Conservation (phyloP, 2,888 invertebrate genomes). For the Pardosa pseudoannulata region DNA sequence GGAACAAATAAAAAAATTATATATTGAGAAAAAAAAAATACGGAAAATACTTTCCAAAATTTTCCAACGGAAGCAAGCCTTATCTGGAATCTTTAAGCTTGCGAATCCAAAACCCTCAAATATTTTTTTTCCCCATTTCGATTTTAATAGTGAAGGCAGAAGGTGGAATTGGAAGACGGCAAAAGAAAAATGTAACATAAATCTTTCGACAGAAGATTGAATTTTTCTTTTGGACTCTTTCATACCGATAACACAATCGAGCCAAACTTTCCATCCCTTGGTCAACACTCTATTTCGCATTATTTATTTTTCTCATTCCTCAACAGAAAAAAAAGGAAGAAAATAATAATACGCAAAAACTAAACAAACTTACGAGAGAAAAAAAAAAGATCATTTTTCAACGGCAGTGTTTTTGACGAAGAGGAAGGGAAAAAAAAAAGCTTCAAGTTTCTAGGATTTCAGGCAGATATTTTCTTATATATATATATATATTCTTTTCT, state of each 20-base stretch:
- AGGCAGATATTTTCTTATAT: constrained; percentile 36
- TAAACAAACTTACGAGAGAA: constrained; percentile 14
- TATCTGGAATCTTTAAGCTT: constrained; percentile 29
- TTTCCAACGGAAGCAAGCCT: not conserved
- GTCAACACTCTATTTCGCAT: constrained; percentile 54
- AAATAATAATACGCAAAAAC: constrained; percentile 29
- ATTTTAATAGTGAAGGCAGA: constrained; percentile 20
- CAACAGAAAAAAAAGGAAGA: constrained; percentile 30
- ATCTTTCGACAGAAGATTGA: constrained; percentile 40
- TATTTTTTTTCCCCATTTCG: not conserved
- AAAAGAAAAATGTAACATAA: constrained; percentile 47
- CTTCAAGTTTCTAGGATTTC: constrained; percentile 56
- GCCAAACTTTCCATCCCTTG: constrained; percentile 42
- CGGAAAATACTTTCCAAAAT: constrained; percentile 25
- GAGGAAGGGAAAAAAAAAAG: constrained; percentile 36
- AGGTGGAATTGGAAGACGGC: constrained; percentile 5
- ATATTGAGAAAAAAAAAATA: constrained; percentile 8
- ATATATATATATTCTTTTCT: too few species aligned
- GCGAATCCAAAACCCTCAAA: constrained; percentile 10
- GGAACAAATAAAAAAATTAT: constrained; percentile 16
- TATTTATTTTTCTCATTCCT: constrained; percentile 54
- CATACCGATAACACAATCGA: constrained; percentile 52
- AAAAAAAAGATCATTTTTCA: constrained; percentile 61
- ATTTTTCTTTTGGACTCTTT: constrained; percentile 52
- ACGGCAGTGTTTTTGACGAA: not conserved